Base-by-base conservation (phyloP, 2,113 vertebrate genomes). In the Penelope pileata region DNA sequence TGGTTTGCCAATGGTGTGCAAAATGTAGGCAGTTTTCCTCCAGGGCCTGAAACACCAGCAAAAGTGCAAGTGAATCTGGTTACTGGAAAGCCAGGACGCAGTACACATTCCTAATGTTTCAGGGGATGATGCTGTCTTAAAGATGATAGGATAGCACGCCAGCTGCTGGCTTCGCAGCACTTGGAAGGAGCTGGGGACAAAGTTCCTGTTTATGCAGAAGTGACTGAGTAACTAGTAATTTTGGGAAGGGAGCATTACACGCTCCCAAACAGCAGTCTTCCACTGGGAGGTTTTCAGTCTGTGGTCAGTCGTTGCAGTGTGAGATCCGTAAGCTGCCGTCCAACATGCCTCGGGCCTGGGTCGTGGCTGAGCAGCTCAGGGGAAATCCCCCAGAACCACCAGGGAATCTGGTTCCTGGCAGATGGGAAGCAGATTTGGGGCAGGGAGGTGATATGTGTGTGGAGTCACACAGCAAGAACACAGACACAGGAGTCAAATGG, bases 131-230 rank as follows among this genome's bases (percentile, higher is more conserved):
- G 87, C 58, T 85, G 67, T 64, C 81, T 91, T 82, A 75, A 86
- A 96, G 95, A 97, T 97, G 84, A 97, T 82, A 96, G 94, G 94
- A 92, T 97, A 93, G 78, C 78, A 81, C 16, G 84, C 95, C 96
- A 97, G 95, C 77, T 94, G 64, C 70, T 90, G 66, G 90, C 76
- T 82, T 96, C 90, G 75, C 62, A 96, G 83, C 90, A 48, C 88
- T 95, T 96, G 94, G 96, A 97, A 94, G 47, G 63, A 94, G 66
- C 62, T 83, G 56, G 42, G 94, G 69, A 94, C 95, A 92, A 88
- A 97, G 96, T 96, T 97, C 94, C 93, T 97, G 96, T 97, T 97
- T 97, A 96, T 96, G 94, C 90, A 90, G 91, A 95, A 97, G 88
- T 80, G 91, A 93, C 91, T 94, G 88, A 95, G 81, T 94, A 97